These are phyloP conservation scores for Apodemus speciosus DNA, from an alignment of 2,113 vertebrate genomes.

Conservation along the genomic window DNA sequence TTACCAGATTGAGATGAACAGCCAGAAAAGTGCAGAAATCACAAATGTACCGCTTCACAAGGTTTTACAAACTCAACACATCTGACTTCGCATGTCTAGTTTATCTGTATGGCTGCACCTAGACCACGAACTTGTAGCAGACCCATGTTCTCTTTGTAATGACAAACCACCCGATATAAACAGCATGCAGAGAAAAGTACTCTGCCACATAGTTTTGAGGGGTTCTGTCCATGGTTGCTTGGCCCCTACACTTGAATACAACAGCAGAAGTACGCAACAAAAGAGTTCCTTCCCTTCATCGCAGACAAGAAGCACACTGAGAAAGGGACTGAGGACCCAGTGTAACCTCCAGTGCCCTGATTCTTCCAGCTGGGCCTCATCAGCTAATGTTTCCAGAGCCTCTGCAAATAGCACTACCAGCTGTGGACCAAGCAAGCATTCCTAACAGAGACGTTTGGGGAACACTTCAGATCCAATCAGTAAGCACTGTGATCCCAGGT, in stretches of 20 bases:
- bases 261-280: background rate
- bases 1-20: background rate
- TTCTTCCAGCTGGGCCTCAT: background rate
- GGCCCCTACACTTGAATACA: background rate
- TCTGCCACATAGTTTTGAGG: background rate
- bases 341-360: background rate
- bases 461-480: background rate
- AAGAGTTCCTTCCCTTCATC: background rate
- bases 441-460: background rate
- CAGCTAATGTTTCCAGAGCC: background rate
- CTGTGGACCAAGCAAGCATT: background rate
- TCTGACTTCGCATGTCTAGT: background rate
- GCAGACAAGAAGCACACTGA: background rate
- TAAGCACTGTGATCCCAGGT: background rate
- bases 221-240: background rate
- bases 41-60: background rate
- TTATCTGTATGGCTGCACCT: background rate
- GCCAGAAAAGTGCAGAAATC: background rate
- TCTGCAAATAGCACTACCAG: background rate
- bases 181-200: background rate
- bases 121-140: background rate
- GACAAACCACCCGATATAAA: background rate
- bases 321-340: background rate
- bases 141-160: background rate
- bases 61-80: background rate